Percentiles rank a stretch among this genome's conserved stretches.
Conservation (phyloP, 2,113 vertebrate species). For the Dolichallabes microphthalmus region DNA sequence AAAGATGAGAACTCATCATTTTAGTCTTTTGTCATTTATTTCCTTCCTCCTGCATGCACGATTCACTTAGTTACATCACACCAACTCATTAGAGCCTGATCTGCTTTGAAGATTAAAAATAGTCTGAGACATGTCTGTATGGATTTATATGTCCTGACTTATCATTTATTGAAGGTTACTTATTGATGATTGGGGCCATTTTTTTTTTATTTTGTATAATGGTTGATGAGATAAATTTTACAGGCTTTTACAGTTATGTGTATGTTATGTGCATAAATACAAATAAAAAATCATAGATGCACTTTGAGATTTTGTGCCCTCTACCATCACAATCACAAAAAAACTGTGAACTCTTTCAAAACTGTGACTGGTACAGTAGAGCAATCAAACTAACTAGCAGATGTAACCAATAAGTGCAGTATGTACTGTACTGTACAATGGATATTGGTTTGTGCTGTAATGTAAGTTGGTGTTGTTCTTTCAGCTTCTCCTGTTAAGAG, state of each 20-base stretch:
- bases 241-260: neutral
- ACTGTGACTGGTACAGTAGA: neutral
- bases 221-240: neutral
- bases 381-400: neutral
- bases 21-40: conserved; percentile 20
- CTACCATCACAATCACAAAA: no score
- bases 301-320: neutral
- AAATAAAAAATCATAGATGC: neutral
- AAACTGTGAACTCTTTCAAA: neutral
- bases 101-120: neutral
- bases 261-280: neutral
- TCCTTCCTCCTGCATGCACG: neutral
- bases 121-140: neutral
- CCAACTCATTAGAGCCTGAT: neutral
- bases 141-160: neutral
- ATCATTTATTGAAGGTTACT: neutral
- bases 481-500: no score
- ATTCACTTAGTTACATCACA: conserved; percentile 38
- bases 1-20: conserved; percentile 40
- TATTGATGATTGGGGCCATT: neutral
- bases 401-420: neutral
- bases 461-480: neutral
- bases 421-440: neutral
- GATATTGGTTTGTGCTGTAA: neutral
- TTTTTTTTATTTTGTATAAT: neutral